These are phyloP conservation scores for Erythrolamprus reginae DNA, from an alignment of 2,113 vertebrate genomes.

Conservation along the genomic window DNA sequence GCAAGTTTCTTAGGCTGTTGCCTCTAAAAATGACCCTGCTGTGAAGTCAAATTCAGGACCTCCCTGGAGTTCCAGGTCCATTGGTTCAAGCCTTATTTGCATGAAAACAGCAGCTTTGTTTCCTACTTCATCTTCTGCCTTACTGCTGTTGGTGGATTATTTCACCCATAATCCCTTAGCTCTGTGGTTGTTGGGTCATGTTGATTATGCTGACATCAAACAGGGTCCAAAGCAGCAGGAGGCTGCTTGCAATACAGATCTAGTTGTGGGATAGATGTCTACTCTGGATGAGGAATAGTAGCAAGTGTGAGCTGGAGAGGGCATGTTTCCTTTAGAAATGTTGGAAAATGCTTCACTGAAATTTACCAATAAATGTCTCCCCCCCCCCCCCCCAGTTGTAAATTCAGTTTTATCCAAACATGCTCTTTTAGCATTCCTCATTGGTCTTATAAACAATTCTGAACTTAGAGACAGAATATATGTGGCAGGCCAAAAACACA, in stretches of 20 bases:
- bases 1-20: slow-evolving; percentile 1
- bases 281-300: neutral
- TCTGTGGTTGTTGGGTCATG: slow-evolving; percentile 8
- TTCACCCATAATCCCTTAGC: slow-evolving; percentile 24
- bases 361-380: neutral
- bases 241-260: slow-evolving; percentile 10
- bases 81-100: slow-evolving; percentile 3
- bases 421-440: too few relatives aligned
- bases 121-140: slow-evolving; percentile 1
- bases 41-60: slow-evolving; percentile 7
- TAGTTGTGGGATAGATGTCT: slow-evolving; percentile 5
- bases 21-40: neutral
- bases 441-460: too few relatives aligned
- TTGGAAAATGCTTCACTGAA: neutral
- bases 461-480: too few relatives aligned
- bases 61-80: slow-evolving; percentile 13
- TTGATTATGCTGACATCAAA: slow-evolving; percentile 25
- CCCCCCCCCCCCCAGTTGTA: neutral
- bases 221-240: slow-evolving; percentile 5
- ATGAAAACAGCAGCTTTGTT: slow-evolving; percentile 26
- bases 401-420: neutral
- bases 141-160: slow-evolving; percentile 15
- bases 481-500: too few relatives aligned
- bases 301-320: neutral
- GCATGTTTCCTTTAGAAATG: neutral